phyloP scores from a whole-genome alignment of 2,113 vertebrate species.

The Drymodes brunneopygia region DNA sequence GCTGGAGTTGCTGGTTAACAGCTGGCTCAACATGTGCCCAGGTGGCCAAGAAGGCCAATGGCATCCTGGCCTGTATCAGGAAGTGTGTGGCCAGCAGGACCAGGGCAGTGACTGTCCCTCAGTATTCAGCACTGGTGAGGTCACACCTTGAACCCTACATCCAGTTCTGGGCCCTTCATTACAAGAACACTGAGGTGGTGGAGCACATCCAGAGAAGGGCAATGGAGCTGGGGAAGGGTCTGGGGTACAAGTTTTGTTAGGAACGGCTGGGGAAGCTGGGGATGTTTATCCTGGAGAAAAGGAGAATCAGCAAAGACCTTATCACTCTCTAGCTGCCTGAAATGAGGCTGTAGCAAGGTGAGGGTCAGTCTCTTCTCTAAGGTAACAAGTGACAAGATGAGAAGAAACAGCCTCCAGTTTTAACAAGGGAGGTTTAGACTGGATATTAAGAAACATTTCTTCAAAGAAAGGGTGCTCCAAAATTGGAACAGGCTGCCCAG shows the following conservation, averaged over 20 bases:
- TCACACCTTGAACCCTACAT: fast-evolving
- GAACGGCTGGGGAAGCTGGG: fast-evolving
- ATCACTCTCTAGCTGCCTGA: background rate
- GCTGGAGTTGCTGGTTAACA: no score
- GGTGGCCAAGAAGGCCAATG: background rate
- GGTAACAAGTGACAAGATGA: background rate
- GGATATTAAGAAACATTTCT: background rate
- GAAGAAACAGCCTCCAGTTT: background rate
- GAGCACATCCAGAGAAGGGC: background rate
- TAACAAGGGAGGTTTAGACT: background rate
- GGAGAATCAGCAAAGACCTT: background rate
- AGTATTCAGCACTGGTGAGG: background rate
- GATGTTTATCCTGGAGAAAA: background rate
- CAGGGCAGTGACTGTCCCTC: fast-evolving
- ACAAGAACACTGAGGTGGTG: background rate
- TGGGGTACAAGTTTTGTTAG: background rate
- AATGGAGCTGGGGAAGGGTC: fast-evolving
- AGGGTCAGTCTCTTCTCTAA: background rate
- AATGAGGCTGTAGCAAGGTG: background rate
- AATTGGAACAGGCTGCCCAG: background rate
- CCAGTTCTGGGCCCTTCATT: background rate
- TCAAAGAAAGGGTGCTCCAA: background rate
- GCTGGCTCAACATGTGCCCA: no score
- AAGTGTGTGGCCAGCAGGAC: background rate
- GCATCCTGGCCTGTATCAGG: background rate